A percentile compares a stretch with the other conserved stretches of the same genome.
Conservation (phyloP, 2,888 invertebrate species). For the Lasioglossum zephyrum region DNA sequence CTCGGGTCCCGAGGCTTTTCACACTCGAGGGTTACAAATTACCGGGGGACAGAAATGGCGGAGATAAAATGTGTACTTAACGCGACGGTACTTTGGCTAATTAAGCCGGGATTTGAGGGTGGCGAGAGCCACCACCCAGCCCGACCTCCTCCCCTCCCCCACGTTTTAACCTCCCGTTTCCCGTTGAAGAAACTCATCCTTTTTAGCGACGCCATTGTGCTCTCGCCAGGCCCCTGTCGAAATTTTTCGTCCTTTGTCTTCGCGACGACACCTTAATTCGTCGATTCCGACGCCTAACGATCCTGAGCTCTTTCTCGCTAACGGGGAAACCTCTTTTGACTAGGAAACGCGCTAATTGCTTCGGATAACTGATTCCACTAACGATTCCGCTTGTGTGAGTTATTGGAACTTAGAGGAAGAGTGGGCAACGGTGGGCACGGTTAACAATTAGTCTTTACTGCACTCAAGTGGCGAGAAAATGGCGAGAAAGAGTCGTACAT, state of each 20-base stretch:
- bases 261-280: background rate
- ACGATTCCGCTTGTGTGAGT: background rate
- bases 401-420: background rate
- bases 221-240: background rate
- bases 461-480: background rate
- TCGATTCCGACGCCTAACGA: constrained; percentile 8
- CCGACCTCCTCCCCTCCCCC: background rate
- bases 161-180: constrained; percentile 11
- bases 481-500: background rate
- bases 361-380: background rate
- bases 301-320: background rate
- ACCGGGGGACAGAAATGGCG: constrained; percentile 49
- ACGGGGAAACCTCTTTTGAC: background rate
- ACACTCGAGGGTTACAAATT: constrained; percentile 60
- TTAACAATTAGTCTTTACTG: background rate
- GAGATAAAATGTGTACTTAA: constrained; percentile 57
- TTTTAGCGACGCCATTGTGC: constrained; percentile 3
- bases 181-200: constrained; percentile 23
- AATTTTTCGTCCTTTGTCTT: constrained; percentile 16
- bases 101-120: constrained; percentile 59
- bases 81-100: constrained; percentile 55
- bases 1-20: constrained; percentile 47
- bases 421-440: background rate
- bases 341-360: background rate
- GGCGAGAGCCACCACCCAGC: background rate